Evolutionary conservation across 2,113 vertebrate genomes (phyloP).

Genomic region (Circaetus cinerascens): DNA sequence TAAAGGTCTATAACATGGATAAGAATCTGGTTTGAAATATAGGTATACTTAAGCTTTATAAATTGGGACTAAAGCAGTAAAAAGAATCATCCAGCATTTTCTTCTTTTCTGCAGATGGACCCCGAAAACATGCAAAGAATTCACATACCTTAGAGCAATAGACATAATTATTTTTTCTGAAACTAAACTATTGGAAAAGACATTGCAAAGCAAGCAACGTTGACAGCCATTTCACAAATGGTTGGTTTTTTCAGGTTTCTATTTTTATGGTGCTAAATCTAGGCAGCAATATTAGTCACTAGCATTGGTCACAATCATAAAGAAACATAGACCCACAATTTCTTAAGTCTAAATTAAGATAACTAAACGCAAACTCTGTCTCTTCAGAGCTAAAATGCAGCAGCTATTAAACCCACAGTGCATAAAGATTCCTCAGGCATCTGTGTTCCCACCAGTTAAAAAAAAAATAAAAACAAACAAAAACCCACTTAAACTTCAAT

Average conservation of each 20-base stretch:
- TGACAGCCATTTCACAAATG: neutral
- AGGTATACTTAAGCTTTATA: constrained; percentile 18
- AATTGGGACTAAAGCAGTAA: neutral
- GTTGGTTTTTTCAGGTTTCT: neutral
- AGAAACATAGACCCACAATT: neutral
- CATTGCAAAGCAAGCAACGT: neutral
- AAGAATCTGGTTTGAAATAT: constrained; percentile 51
- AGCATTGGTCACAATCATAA: neutral
- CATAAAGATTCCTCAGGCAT: neutral
- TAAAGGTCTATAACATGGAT: constrained; percentile 9
- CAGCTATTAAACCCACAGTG: neutral
- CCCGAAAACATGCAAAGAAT: neutral
- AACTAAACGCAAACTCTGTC: neutral
- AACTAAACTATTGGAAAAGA: neutral
- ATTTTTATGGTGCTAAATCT: neutral
- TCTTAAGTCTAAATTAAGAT: neutral
- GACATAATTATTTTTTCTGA: neutral
- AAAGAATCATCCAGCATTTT: neutral
- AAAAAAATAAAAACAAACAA: neutral
- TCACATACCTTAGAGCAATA: neutral
- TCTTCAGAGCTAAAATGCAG: neutral
- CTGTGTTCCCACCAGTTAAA: neutral
- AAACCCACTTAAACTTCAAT: neutral
- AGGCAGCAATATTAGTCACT: neutral
- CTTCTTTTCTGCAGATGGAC: neutral